Evolutionary conservation across 2,797 vertebrate genomes (phyloP).

Genomic region (Heteromormyrus szaboi): DNA sequence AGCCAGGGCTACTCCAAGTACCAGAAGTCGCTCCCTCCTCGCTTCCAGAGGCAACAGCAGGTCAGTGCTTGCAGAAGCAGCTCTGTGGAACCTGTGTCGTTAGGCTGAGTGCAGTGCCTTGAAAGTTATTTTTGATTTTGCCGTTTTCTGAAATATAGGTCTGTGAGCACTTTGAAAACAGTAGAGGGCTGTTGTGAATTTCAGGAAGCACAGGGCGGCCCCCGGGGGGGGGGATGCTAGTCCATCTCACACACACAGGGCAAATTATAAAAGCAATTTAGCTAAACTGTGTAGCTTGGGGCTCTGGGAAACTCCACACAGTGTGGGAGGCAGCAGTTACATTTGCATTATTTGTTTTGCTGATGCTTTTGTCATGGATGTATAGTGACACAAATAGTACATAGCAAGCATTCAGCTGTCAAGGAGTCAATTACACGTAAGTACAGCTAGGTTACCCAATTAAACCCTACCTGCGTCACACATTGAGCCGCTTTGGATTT

Average conservation of each 20-base stretch:
- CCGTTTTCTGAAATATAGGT: neutral
- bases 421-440: neutral
- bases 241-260: neutral
- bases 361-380: neutral
- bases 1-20: conserved; percentile 82
- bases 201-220: neutral
- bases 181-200: neutral
- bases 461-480: neutral
- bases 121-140: neutral
- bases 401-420: neutral
- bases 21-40: conserved; percentile 87
- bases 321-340: neutral
- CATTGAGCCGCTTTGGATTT: neutral
- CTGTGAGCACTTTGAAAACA: neutral
- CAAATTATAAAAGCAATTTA: neutral
- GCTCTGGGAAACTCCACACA: neutral
- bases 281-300: neutral
- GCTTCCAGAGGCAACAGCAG: conserved; percentile 92
- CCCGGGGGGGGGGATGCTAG: neutral
- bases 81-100: neutral
- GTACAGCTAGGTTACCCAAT: neutral
- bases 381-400: neutral
- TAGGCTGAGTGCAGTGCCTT: neutral
- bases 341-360: neutral
- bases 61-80: conserved; percentile 42